These are phyloP conservation scores for Aurelia sp. DNA, from an alignment of 30 jellyfish, hydroid and myxozoan species.

Conservation along the genomic window DNA sequence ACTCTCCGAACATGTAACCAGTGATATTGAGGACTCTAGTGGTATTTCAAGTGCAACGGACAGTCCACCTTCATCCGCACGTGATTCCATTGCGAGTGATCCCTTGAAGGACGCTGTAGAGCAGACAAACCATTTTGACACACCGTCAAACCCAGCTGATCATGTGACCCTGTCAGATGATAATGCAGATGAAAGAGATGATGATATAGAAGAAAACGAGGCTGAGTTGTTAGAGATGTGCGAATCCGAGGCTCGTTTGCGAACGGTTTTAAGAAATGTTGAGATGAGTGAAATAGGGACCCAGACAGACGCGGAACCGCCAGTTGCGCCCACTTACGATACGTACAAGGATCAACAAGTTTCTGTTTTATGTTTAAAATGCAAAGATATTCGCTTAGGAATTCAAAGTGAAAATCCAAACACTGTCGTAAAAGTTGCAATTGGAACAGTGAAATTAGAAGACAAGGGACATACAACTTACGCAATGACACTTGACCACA, in stretches of 20 bases:
- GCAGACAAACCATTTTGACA: background rate
- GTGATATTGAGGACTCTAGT: conserved; percentile 37
- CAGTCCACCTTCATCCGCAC: conserved; percentile 37
- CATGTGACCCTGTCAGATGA: conserved; percentile 41
- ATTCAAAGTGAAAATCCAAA: conserved; percentile 66
- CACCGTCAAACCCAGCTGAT: conserved; percentile 43
- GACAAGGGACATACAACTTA: conserved; percentile 83
- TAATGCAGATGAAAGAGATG: conserved; percentile 25
- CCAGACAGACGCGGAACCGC: conserved; percentile 34
- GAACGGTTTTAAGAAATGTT: background rate
- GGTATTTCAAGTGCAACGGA: conserved; percentile 38
- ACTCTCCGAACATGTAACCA: background rate
- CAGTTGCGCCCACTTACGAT: background rate
- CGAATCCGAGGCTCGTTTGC: conserved; percentile 25
- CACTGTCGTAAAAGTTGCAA: conserved; percentile 66
- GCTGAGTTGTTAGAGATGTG: conserved; percentile 18
- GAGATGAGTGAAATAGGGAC: conserved; percentile 13
- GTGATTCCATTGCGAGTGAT: background rate
- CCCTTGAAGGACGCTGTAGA: background rate
- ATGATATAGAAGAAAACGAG: conserved; percentile 6
- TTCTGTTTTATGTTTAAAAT: conserved; percentile 80
- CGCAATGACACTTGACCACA: conserved; percentile 78
- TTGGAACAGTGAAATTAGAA: conserved; percentile 46
- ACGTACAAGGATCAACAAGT: conserved; percentile 63
- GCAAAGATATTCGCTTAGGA: conserved; percentile 65